Percentiles rank a stretch among this genome's conserved stretches.
These are phyloP conservation scores for Xiphias gladius DNA, from an alignment of 2,113 vertebrate genomes.

Conservation along the genomic window DNA sequence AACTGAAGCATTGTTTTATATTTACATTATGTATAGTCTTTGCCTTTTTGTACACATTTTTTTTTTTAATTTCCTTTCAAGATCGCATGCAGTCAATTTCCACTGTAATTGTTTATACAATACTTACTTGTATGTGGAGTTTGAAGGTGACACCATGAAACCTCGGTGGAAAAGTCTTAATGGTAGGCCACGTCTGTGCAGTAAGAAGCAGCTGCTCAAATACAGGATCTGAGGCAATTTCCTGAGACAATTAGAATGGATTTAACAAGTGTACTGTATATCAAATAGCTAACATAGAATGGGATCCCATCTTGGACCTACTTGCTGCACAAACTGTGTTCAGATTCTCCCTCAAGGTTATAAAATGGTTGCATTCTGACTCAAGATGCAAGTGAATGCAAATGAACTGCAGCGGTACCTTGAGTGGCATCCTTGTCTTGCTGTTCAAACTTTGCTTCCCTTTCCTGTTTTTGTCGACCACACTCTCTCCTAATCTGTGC, in stretches of 20 bases:
- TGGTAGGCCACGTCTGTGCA: not conserved
- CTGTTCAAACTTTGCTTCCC: constrained; percentile 23
- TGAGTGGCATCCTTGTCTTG: constrained; percentile 30
- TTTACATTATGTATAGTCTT: not conserved
- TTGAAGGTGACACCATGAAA: constrained; percentile 16
- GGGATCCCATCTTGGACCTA: not conserved
- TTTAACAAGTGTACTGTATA: too few species aligned
- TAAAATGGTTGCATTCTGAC: constrained; percentile 11
- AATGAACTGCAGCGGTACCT: constrained; percentile 19
- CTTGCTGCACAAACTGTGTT: constrained; percentile 29
- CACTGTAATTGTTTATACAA: constrained; percentile 1
- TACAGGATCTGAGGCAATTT: not conserved
- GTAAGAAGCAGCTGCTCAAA: constrained; percentile 31
- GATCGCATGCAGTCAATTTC: not conserved
- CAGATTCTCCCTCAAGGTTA: constrained; percentile 6
- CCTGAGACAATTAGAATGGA: not conserved
- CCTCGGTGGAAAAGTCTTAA: not conserved
- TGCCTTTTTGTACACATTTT: constrained; percentile 2
- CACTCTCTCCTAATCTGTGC: constrained; percentile 65
- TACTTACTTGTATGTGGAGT: constrained; percentile 26
- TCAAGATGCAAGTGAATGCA: constrained; percentile 39
- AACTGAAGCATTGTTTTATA: not conserved
- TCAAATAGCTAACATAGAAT: not conserved
- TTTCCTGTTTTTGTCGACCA: constrained; percentile 22
- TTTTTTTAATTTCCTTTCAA: not conserved